These are phyloP conservation scores for Caenorhabditis sp. DNA, from an alignment of 2,888 invertebrate species.

Conservation along the genomic window DNA sequence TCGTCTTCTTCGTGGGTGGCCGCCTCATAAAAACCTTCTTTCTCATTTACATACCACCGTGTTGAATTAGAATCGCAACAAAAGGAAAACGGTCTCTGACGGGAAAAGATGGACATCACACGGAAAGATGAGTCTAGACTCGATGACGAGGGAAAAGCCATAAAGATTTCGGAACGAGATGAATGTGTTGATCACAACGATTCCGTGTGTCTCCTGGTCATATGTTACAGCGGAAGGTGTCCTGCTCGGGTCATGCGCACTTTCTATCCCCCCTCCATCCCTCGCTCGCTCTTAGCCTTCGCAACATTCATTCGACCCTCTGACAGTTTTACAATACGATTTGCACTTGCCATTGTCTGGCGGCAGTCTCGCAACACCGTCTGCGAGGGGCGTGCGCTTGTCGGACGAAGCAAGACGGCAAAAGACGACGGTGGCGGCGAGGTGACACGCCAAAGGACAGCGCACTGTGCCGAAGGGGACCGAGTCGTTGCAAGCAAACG, in stretches of 20 bases:
- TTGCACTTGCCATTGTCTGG: conserved; percentile 7
- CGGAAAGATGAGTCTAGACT: conserved; percentile 24
- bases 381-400: not conserved
- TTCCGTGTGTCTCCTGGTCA: not conserved
- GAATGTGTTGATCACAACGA: not conserved
- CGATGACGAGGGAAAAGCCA: not conserved
- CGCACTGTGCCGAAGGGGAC: conserved; percentile 1
- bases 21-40: conserved; percentile 19
- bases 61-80: not conserved
- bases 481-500: conserved; percentile 23
- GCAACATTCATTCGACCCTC: not conserved
- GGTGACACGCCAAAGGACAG: conserved; percentile 31
- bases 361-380: not conserved
- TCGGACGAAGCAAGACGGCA: conserved; percentile 19
- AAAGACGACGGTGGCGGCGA: not conserved
- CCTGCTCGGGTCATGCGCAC: conserved; percentile 19
- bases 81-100: conserved; percentile 3
- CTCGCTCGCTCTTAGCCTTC: conserved; percentile 6
- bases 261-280: conserved; percentile 2
- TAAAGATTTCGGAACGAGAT: conserved; percentile 34
- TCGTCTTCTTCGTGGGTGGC: conserved; percentile 25
- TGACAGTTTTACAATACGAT: conserved; percentile 34
- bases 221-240: not conserved
- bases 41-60: conserved; percentile 32
- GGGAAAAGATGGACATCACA: too few species aligned